phyloP scores from a whole-genome alignment of 1,140 invertebrate genomes.

The Drosophila kurseongensis region DNA sequence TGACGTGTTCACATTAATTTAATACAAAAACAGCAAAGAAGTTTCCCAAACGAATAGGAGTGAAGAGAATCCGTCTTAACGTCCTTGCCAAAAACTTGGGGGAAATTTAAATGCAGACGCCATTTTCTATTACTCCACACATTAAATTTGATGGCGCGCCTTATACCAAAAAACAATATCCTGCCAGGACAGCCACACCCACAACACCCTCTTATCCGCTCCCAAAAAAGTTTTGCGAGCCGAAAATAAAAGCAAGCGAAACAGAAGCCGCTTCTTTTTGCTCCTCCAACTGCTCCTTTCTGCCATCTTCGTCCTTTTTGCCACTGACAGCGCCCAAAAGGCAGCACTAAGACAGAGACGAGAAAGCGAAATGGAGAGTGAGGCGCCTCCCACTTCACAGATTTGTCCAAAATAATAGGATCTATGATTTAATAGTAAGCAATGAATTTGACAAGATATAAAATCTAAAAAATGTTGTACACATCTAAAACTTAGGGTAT shows the following conservation, averaged over 20 bases:
- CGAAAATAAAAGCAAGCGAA: conserved; percentile 66
- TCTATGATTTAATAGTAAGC: not conserved
- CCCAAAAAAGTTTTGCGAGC: conserved; percentile 51
- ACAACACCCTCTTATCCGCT: conserved; percentile 14
- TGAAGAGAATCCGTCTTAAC: conserved; percentile 19
- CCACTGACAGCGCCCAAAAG: conserved; percentile 50
- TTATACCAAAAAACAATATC: conserved; percentile 41
- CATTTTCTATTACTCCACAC: conserved; percentile 78
- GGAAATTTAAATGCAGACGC: conserved; percentile 78
- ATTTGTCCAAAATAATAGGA: conserved; percentile 10
- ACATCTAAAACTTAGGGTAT: no score
- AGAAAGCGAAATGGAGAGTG: conserved; percentile 15
- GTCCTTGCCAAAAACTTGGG: conserved; percentile 47
- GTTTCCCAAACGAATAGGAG: conserved; percentile 6
- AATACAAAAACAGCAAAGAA: conserved; percentile 25
- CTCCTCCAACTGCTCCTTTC: conserved; percentile 35
- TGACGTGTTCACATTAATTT: conserved; percentile 58
- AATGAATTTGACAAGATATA: not conserved
- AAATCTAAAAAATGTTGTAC: not conserved
- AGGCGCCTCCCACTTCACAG: conserved; percentile 6
- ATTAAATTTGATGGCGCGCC: conserved; percentile 78
- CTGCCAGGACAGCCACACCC: conserved; percentile 49
- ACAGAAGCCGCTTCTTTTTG: conserved; percentile 34
- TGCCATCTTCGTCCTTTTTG: conserved; percentile 44
- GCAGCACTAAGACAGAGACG: conserved; percentile 25